Evolutionary conservation across 2,113 vertebrate genomes (phyloP).

Genomic region (Potamarius usumacintae): DNA sequence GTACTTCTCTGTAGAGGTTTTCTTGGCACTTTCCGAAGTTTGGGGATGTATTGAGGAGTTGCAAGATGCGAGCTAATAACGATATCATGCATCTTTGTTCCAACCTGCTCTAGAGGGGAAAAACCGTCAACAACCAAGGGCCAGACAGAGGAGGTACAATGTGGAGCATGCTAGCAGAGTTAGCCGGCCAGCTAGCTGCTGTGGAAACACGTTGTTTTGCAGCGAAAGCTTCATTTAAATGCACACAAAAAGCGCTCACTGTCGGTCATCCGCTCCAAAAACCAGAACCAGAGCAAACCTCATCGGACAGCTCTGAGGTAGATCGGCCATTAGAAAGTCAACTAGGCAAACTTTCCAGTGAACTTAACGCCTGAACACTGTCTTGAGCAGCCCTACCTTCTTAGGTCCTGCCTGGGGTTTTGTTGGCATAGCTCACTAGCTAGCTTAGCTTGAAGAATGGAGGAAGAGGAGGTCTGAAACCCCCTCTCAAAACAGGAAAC

Average conservation of each 20-base stretch:
- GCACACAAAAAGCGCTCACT: slow-evolving; percentile 20
- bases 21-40: not conserved
- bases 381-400: slow-evolving; percentile 57
- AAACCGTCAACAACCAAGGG: slow-evolving; percentile 26
- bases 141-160: slow-evolving; percentile 28
- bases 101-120: not conserved
- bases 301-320: not conserved
- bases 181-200: slow-evolving; percentile 51
- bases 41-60: not conserved
- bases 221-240: slow-evolving; percentile 45
- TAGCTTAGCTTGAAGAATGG: slow-evolving; percentile 63
- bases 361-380: slow-evolving; percentile 72
- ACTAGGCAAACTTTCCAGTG: slow-evolving; percentile 52
- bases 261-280: slow-evolving; percentile 1
- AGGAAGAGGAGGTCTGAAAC: slow-evolving; percentile 80
- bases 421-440: slow-evolving; percentile 71
- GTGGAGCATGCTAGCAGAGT: slow-evolving; percentile 54
- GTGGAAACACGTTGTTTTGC: slow-evolving; percentile 57
- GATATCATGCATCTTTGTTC: not conserved
- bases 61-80: not conserved
- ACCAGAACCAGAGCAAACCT: not conserved
- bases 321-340: slow-evolving; percentile 22
- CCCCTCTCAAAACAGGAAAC: slow-evolving; percentile 76
- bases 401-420: slow-evolving; percentile 76
- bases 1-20: not conserved